Base-by-base conservation (phyloP, 1,140 invertebrate species). In the Harpegnathos saltator region DNA sequence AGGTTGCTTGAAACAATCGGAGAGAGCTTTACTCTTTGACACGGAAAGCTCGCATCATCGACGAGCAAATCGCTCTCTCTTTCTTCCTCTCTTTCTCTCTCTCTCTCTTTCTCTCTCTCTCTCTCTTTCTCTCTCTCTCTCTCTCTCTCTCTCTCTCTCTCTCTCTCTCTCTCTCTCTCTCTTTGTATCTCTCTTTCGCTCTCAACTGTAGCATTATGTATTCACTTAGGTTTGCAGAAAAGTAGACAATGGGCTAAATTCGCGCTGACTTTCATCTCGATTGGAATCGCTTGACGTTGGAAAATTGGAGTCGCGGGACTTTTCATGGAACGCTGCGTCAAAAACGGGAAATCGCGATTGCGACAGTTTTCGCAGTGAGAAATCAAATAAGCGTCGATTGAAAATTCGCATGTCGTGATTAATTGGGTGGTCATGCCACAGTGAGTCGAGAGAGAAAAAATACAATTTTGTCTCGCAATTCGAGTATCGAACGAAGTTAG, bases 351-450 rank as follows among this genome's bases (percentile, higher is more conserved):
- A 78, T 56, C 50, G 26, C 61, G 44, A 78, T 56, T 29, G 26
- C 61, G 44, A 68, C 74, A 56, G 62, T 58, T 68, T 56, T 68
- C 52, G 63, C 52, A 44, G 44, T 33, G 61, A 77, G 56, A 78
- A 78, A 69, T 78, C 63, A 78, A 78, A 78, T 78, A 78, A 78
- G 75, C 75, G 52, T 68, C 75, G 52, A 78, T 78, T 68, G 22
- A 56, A 78, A 78, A 78, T 78, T 78, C 63, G 50, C 22, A 19
- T 44, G 63, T 69, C 75, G 62, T 69, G 63, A 78, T 78, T 78
- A 78, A 78, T 78, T 69, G 63, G 52, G 44, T 26, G 22, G 75
- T 56, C 38, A 19, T 33, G 73, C 61, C 54, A 17, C 50, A 78
- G 22, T 50, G 50, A 26, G 26, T 11, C 9, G 26, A n/a, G 17